Evolutionary conservation across 2,113 vertebrate species (phyloP).

Genomic region (Mola mola): DNA sequence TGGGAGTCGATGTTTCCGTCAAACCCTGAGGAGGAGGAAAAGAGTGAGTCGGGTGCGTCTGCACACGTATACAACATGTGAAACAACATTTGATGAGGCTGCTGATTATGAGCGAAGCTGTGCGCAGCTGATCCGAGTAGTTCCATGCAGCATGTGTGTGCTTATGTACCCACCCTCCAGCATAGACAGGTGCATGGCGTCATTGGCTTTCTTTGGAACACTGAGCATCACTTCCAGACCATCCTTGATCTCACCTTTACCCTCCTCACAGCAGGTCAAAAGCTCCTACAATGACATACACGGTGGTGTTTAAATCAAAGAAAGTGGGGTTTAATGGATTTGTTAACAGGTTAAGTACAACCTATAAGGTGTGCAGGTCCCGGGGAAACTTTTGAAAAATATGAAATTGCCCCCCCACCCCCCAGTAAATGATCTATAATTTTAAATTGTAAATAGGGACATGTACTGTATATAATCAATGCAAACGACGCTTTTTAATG

Average conservation of each 20-base stretch:
- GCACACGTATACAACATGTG: neutral
- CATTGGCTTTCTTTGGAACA: slow-evolving; percentile 98
- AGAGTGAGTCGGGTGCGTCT: neutral
- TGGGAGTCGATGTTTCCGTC: slow-evolving; percentile 99
- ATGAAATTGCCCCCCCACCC: too few species aligned
- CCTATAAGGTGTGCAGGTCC: too few species aligned
- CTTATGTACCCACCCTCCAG: slow-evolving; percentile 87
- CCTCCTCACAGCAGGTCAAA: slow-evolving; percentile 97
- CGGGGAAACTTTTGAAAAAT: too few species aligned
- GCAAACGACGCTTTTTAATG: too few species aligned
- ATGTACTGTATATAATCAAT: too few species aligned
- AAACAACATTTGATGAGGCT: neutral
- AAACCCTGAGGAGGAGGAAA: slow-evolving; percentile 83
- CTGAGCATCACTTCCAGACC: slow-evolving; percentile 99
- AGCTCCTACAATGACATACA: slow-evolving; percentile 84
- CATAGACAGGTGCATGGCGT: slow-evolving; percentile 99
- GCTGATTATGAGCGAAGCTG: neutral
- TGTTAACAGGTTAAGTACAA: too few species aligned
- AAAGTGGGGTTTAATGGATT: too few species aligned
- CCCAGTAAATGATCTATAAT: too few species aligned
- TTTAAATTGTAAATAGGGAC: too few species aligned
- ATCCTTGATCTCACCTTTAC: slow-evolving; percentile 98
- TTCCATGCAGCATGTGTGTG: too few species aligned
- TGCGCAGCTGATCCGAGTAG: too few species aligned
- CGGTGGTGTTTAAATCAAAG: neutral